Evolutionary conservation across 2,113 vertebrate genomes (phyloP).

Genomic region (Amphilophus citrinellus): DNA sequence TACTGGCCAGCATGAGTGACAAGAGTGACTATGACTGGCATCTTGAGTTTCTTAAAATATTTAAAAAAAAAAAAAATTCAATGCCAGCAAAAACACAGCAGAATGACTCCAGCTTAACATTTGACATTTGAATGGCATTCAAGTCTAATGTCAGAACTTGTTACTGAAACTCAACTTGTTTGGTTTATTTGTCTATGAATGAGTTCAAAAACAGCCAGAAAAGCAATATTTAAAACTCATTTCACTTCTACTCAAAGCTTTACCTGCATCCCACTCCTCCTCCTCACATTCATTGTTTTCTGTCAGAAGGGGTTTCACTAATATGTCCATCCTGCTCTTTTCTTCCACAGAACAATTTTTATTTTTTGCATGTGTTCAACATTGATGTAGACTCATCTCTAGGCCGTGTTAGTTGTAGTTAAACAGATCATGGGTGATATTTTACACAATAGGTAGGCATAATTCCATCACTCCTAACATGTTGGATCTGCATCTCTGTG

Average conservation of each 20-base stretch:
- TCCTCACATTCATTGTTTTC: neutral
- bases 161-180: neutral
- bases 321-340: neutral
- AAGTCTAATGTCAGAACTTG: neutral
- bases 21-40: no score
- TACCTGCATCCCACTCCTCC: neutral
- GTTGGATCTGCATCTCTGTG: no score
- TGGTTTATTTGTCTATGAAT: neutral
- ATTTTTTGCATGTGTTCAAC: no score
- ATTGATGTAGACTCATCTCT: no score
- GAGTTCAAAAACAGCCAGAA: neutral
- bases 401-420: neutral
- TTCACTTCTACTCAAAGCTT: neutral
- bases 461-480: neutral
- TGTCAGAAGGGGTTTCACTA: neutral
- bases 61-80: fast-evolving
- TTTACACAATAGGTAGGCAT: neutral
- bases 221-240: no score
- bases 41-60: no score
- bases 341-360: neutral
- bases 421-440: neutral
- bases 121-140: neutral
- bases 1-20: no score
- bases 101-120: neutral
- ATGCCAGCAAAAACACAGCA: neutral